These are phyloP conservation scores for Pangasius sanitwongsei DNA, from an alignment of 2,797 vertebrate species.

Conservation along the genomic window DNA sequence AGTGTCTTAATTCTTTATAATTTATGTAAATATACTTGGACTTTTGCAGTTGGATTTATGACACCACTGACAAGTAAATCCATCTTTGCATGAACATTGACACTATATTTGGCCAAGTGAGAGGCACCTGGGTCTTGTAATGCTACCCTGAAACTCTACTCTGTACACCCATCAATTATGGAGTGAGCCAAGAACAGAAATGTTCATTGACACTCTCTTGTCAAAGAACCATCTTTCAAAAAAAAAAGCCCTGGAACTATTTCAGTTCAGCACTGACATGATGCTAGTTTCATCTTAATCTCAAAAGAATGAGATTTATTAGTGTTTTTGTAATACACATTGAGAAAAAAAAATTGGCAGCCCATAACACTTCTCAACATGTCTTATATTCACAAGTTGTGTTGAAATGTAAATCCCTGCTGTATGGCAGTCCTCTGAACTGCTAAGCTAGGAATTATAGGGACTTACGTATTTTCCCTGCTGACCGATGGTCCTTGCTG, in stretches of 20 bases:
- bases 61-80: conserved; percentile 4
- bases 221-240: conserved; percentile 41
- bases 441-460: neutral
- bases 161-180: conserved; percentile 61
- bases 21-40: neutral
- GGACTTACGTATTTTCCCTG: neutral
- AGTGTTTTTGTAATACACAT: neutral
- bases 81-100: conserved; percentile 12
- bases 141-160: conserved; percentile 60
- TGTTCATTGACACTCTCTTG: conserved; percentile 51
- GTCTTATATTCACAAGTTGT: neutral
- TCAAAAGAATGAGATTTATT: conserved; percentile 10
- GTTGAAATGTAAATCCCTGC: neutral
- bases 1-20: neutral
- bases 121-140: conserved; percentile 54
- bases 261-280: conserved; percentile 7
- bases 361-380: neutral
- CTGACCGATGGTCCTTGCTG: conserved; percentile 15
- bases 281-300: conserved; percentile 23
- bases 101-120: conserved; percentile 41
- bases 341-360: neutral
- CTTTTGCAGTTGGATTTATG: conserved; percentile 31
- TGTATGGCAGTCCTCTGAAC: neutral
- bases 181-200: conserved; percentile 54
- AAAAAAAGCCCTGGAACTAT: conserved; percentile 20